Conservation (phyloP, 1,140 invertebrate species). For the Ruditapes philippinarum region DNA sequence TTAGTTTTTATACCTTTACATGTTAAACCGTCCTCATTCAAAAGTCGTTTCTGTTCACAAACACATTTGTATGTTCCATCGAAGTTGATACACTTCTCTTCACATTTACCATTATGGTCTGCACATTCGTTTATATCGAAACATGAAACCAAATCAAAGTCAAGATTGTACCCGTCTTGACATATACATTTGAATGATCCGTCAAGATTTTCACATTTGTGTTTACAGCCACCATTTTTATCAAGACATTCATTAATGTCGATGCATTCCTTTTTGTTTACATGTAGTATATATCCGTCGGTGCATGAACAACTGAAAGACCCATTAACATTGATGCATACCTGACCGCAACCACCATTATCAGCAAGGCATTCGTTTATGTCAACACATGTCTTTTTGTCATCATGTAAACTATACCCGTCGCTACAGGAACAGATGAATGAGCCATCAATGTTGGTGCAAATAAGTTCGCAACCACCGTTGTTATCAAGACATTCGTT, state of each 20-base stretch:
- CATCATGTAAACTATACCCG: too few species aligned
- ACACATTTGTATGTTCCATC: background rate
- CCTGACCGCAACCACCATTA: too few species aligned
- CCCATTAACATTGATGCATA: too few species aligned
- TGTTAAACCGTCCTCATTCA: constrained; percentile 64
- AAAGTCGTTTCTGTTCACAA: background rate
- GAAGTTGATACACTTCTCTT: background rate
- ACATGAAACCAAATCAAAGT: background rate
- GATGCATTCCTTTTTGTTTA: constrained; percentile 45
- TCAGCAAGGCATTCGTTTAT: too few species aligned
- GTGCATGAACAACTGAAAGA: too few species aligned
- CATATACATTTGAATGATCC: background rate
- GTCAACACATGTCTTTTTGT: too few species aligned
- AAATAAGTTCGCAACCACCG: constrained; percentile 60
- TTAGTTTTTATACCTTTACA: background rate
- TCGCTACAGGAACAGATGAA: too few species aligned
- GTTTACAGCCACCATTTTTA: background rate
- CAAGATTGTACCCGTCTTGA: background rate
- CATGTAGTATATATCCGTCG: constrained; percentile 51
- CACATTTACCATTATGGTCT: background rate
- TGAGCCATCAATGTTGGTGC: background rate
- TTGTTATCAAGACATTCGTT: too few species aligned
- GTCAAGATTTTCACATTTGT: background rate
- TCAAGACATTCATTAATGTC: background rate
- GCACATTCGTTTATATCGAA: background rate